Evolutionary conservation across 2,888 invertebrate species (phyloP).

Genomic region (Acanthococcus lagerstroemiae): DNA sequence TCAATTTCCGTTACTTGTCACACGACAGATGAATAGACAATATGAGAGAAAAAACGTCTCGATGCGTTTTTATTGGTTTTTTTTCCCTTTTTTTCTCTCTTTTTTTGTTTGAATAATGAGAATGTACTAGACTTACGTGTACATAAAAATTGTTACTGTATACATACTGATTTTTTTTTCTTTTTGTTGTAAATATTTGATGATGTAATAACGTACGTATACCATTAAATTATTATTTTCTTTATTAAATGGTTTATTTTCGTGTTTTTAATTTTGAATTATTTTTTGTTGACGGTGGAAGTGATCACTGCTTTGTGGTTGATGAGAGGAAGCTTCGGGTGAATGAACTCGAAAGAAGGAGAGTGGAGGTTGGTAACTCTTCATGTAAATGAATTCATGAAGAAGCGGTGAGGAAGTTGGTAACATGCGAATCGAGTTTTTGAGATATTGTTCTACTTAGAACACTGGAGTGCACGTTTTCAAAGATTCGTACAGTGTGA

Average conservation of each 20-base stretch:
- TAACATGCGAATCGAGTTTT: too few species aligned
- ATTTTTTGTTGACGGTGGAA: neutral
- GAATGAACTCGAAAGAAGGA: too few species aligned
- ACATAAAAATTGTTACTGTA: constrained; percentile 15
- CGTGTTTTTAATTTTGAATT: constrained; percentile 24
- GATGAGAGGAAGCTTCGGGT: too few species aligned
- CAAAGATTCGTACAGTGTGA: too few species aligned
- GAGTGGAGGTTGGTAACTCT: too few species aligned
- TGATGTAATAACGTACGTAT: constrained; percentile 31
- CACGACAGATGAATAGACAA: neutral
- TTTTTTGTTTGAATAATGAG: neutral
- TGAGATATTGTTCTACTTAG: too few species aligned
- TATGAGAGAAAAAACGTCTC: neutral
- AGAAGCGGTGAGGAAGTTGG: too few species aligned
- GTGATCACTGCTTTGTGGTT: too few species aligned
- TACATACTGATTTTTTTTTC: constrained; percentile 1
- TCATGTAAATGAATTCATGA: too few species aligned
- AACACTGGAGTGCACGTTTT: too few species aligned
- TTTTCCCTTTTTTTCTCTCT: neutral
- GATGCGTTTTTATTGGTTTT: neutral
- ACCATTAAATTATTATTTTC: constrained; percentile 31
- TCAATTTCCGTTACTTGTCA: constrained; percentile 18
- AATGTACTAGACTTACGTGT: constrained; percentile 3
- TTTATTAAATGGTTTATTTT: constrained; percentile 29
- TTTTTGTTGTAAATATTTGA: constrained; percentile 21